Base-by-base conservation (phyloP, 2,113 vertebrate genomes). In the Chionodraco myersi region DNA sequence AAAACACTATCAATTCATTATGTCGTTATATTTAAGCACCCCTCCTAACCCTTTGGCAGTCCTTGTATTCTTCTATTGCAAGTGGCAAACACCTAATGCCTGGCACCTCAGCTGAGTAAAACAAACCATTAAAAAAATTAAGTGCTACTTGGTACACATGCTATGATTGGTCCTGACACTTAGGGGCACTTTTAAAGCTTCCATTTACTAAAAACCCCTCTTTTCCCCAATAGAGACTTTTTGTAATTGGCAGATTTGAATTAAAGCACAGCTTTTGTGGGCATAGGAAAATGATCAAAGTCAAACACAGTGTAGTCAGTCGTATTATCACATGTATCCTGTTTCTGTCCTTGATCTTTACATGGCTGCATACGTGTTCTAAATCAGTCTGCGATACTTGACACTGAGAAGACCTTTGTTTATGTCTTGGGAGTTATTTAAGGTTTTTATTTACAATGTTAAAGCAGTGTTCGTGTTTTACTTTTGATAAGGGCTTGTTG, bases 191-290 rank as follows among this genome's bases (percentile, higher is more conserved):
- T 74, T 57, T 56, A 64, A 77, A 65, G 56, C 48, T 47, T 30
- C 34, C 8, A 62, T 59, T 74, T 1, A 63, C 72, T 77, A 70
- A 64, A 61, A 79, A 14, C 18, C 71, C 49, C 63, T 5, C 6
- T 36, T 61, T 61, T 70, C 78, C 68, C 63, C 64, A n/a, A 75
- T 11, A 21, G 21, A 21, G 21, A 21, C 21, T 23, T 30, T 62
- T 79, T 48, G 41, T 71, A 75, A 80, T 89, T 87, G 61, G 72
- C 57, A 74, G 74, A 52, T 80, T 75, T 82, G 58, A 85, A 83
- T 82, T 61, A 85, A 83, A 74, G 66, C 30, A 30, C 30, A 30
- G 30, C 30, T 30, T 83, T 81, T 84, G 49, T 86, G 15, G 41
- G 34, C 53, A 9, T 56, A 73, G 79, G 58, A 79, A 77, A 85